A percentile compares a stretch with the other conserved stretches of the same genome.
These are phyloP conservation scores for Lepidochrysops patricia DNA, from an alignment of 2,888 invertebrate species.

Conservation along the genomic window DNA sequence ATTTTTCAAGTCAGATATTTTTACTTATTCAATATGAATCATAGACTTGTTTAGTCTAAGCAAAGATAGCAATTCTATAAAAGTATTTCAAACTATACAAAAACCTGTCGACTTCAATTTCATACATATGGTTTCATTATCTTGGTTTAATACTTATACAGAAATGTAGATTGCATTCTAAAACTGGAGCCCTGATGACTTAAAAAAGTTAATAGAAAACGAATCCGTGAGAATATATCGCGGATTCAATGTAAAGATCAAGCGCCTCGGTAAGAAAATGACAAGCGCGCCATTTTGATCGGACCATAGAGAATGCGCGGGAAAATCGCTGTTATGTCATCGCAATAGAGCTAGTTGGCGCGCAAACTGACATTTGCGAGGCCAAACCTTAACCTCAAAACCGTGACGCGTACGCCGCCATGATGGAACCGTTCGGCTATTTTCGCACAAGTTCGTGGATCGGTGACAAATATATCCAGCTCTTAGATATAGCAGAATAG, in stretches of 20 bases:
- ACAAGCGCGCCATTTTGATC: constrained; percentile 49
- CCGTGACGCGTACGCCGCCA: constrained; percentile 60
- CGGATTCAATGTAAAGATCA: constrained; percentile 69
- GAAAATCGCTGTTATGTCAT: constrained; percentile 37
- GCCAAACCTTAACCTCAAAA: constrained; percentile 74
- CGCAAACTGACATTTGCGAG: constrained; percentile 34
- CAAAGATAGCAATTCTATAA: too few species aligned
- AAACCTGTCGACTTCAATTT: too few species aligned
- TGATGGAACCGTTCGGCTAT: constrained; percentile 48
- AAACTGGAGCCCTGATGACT: neutral
- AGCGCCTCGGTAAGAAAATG: constrained; percentile 59
- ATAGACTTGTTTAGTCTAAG: too few species aligned
- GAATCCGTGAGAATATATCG: constrained; percentile 46
- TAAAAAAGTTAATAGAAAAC: constrained; percentile 34
- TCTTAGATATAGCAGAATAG: constrained; percentile 16
- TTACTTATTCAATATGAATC: too few species aligned
- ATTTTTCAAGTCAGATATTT: too few species aligned
- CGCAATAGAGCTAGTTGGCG: constrained; percentile 27
- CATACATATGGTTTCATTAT: too few species aligned
- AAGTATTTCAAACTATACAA: too few species aligned
- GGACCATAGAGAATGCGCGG: constrained; percentile 23
- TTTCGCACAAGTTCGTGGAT: constrained; percentile 44
- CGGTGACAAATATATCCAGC: constrained; percentile 34
- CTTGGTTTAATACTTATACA: too few species aligned
- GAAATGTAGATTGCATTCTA: neutral